phyloP scores from a whole-genome alignment of 1,140 invertebrate species.

The Calephelis virginiensis region DNA sequence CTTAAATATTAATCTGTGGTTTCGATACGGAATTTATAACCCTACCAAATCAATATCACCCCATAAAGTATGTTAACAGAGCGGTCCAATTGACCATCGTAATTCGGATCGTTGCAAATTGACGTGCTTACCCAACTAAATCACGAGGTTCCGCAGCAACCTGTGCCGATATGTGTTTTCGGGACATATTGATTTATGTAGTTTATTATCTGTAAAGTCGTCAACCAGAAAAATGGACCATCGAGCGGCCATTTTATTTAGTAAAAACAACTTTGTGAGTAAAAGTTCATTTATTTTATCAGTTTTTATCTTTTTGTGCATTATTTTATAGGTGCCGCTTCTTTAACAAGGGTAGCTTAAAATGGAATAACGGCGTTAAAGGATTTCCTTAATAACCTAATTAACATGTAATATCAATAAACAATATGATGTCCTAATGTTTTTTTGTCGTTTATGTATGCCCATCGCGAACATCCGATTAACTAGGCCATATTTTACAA shows the following conservation, averaged over 20 bases:
- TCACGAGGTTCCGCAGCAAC: conserved; percentile 37
- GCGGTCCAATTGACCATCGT: conserved; percentile 39
- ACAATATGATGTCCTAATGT: no score
- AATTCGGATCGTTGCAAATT: conserved; percentile 46
- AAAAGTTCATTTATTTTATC: not conserved
- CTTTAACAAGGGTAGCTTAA: no score
- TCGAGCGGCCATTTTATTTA: not conserved
- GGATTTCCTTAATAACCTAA: no score
- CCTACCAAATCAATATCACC: conserved; percentile 55
- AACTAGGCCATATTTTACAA: no score
- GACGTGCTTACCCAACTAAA: conserved; percentile 54
- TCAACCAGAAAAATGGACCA: no score
- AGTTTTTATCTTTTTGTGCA: not conserved
- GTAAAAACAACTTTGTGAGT: not conserved
- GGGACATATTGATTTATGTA: conserved; percentile 44
- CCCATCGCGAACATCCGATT: no score
- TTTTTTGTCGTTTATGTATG: no score
- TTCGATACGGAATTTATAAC: conserved; percentile 51
- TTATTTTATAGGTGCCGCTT: no score
- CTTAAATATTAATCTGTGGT: conserved; percentile 13
- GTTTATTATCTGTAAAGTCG: conserved; percentile 37
- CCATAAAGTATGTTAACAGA: conserved; percentile 43
- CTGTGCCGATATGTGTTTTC: conserved; percentile 26
- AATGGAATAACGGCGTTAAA: no score
- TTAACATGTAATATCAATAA: no score